Percentiles rank a stretch among this genome's conserved stretches.
phyloP scores from a whole-genome alignment of 2,113 vertebrate genomes.

The Campylomormyrus tamandua region DNA sequence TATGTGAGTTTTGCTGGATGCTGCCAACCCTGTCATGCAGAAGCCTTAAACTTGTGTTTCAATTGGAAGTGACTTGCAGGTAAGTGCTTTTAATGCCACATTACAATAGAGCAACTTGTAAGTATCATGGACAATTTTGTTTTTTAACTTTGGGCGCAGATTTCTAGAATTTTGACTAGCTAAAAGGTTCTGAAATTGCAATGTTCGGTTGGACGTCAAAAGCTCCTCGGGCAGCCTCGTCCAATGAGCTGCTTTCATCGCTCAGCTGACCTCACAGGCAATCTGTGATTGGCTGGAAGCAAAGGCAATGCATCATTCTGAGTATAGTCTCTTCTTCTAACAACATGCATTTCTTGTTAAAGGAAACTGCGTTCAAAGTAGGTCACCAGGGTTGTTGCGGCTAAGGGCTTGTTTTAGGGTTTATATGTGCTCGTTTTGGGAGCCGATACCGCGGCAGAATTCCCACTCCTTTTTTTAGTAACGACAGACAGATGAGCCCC shows the following conservation, averaged over 20 bases:
- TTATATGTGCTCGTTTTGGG: neutral
- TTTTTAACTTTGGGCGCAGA: neutral
- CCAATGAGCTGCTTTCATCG: neutral
- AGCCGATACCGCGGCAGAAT: neutral
- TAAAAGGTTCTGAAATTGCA: neutral
- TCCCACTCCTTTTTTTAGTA: neutral
- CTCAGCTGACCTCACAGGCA: neutral
- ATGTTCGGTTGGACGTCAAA: neutral
- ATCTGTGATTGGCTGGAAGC: neutral
- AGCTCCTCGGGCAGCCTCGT: neutral
- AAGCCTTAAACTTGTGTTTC: neutral
- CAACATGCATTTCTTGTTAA: neutral
- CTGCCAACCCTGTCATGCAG: neutral
- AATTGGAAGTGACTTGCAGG: neutral
- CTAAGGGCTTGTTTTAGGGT: neutral
- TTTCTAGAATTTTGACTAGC: neutral
- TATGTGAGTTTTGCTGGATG: neutral
- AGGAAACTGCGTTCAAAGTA: constrained; percentile 13
- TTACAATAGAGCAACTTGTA: neutral
- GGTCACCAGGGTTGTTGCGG: neutral
- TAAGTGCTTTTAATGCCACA: neutral
- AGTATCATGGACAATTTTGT: neutral
- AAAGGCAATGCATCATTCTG: neutral
- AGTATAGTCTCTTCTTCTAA: neutral
- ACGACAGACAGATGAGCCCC: constrained; percentile 14